A percentile compares a stretch with the other conserved stretches of the same genome.
Evolutionary conservation across 2,797 vertebrate genomes (phyloP).

Genomic region (Megalops cyprinoides): DNA sequence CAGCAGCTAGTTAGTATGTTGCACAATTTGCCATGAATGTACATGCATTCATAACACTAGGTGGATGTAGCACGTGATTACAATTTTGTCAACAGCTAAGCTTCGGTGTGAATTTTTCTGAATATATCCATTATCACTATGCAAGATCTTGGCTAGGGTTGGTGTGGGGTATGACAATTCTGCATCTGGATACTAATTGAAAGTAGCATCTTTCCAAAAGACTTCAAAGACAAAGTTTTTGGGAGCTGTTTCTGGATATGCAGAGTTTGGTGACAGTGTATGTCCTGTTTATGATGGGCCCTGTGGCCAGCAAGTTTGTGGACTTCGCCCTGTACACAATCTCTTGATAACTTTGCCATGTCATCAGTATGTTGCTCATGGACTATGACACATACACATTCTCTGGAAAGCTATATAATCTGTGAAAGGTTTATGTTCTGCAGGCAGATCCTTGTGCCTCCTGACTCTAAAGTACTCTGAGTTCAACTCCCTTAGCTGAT

Average conservation of each 20-base stretch:
- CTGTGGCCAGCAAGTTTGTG: too few relatives aligned
- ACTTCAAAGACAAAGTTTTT: slow-evolving; percentile 7
- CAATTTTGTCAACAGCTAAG: background rate
- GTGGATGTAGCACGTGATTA: background rate
- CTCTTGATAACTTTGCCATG: too few relatives aligned
- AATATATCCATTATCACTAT: background rate
- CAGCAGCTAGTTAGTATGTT: background rate
- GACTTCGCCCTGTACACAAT: too few relatives aligned
- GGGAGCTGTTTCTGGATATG: slow-evolving; percentile 1
- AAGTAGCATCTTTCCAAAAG: background rate
- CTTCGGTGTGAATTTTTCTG: background rate
- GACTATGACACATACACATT: too few relatives aligned
- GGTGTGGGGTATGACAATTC: background rate
- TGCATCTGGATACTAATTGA: slow-evolving; percentile 3
- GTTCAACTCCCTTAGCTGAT: too few relatives aligned
- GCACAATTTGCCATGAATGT: background rate
- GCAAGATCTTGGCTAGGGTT: background rate
- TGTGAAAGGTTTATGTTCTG: too few relatives aligned
- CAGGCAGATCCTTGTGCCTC: too few relatives aligned
- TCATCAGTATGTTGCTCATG: too few relatives aligned
- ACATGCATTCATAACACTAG: background rate
- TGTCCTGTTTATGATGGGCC: too few relatives aligned
- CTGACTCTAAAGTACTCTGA: too few relatives aligned
- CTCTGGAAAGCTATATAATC: too few relatives aligned
- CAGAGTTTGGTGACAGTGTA: too few relatives aligned